Conservation (phyloP, 2,113 vertebrate species). For the Phodopus roborovskii region DNA sequence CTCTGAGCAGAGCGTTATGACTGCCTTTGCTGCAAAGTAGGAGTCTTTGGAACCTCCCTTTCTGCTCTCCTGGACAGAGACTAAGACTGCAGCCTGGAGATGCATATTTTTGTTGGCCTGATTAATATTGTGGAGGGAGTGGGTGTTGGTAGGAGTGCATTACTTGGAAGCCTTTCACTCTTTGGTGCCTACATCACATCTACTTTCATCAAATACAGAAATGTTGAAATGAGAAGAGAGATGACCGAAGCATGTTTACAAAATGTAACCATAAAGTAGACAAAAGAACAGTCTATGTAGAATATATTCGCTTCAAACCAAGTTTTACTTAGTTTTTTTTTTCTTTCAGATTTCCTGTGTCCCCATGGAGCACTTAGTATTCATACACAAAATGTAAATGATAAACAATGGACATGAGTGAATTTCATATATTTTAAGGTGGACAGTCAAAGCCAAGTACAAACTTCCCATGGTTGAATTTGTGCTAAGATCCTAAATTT, state of each 20-base stretch:
- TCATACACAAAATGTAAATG: constrained; percentile 57
- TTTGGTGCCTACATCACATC: constrained; percentile 60
- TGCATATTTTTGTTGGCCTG: constrained; percentile 25
- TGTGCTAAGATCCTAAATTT: not conserved
- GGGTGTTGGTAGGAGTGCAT: not conserved
- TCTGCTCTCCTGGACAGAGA: not conserved
- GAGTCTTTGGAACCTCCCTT: not conserved
- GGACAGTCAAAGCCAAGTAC: constrained; percentile 54
- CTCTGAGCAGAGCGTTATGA: constrained; percentile 15
- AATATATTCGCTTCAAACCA: constrained; percentile 75
- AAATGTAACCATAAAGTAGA: constrained; percentile 72
- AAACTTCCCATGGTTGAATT: constrained; percentile 69
- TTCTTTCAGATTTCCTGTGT: constrained; percentile 76
- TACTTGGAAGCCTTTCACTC: constrained; percentile 23
- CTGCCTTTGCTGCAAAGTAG: not conserved
- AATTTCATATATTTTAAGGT: constrained; percentile 75
- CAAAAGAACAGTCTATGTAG: constrained; percentile 65
- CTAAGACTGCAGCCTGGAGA: constrained; percentile 1
- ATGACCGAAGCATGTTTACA: constrained; percentile 76
- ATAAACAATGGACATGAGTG: not conserved
- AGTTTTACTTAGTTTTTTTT: not conserved
- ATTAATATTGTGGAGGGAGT: not conserved
- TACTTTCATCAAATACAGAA: constrained; percentile 73
- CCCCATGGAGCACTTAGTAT: constrained; percentile 71
- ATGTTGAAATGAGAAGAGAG: constrained; percentile 79